A percentile compares a stretch with the other conserved stretches of the same genome.
Evolutionary conservation across 2,113 vertebrate genomes (phyloP).

Genomic region (Greenwoodochromis staneri): DNA sequence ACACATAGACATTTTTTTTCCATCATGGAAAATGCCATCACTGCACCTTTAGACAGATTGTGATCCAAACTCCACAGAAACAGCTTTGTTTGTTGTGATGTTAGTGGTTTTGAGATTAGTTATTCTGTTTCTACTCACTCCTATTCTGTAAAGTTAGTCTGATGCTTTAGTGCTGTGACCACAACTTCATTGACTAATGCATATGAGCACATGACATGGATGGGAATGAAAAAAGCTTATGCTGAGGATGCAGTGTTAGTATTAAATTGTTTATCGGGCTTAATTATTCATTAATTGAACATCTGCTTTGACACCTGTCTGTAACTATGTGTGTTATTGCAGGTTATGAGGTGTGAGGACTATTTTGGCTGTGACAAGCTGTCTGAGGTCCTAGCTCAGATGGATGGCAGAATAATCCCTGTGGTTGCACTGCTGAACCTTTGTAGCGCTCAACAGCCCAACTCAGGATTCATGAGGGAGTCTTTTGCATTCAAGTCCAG

Average conservation of each 20-base stretch:
- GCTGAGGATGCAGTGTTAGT: neutral
- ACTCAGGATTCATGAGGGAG: neutral
- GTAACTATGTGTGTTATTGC: neutral
- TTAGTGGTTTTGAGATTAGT: neutral
- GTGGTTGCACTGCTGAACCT: slow-evolving; percentile 63
- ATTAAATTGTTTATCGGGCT: neutral
- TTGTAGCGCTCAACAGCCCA: neutral
- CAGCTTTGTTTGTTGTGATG: neutral
- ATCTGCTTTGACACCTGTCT: neutral
- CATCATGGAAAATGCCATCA: neutral
- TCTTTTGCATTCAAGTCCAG: slow-evolving; percentile 70
- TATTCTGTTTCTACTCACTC: neutral
- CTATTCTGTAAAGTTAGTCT: neutral
- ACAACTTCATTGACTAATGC: neutral
- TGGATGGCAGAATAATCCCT: slow-evolving; percentile 79
- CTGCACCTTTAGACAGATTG: neutral
- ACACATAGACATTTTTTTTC: neutral
- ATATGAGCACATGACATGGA: neutral
- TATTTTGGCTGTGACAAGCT: slow-evolving; percentile 76
- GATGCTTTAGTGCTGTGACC: neutral
- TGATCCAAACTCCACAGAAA: neutral
- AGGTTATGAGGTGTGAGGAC: slow-evolving; percentile 75
- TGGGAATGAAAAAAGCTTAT: neutral
- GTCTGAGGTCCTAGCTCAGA: slow-evolving; percentile 65
- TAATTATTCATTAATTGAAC: neutral